A percentile compares a stretch with the other conserved stretches of the same genome.
Conservation (phyloP, 2,113 vertebrate genomes). For the Promerops cafer region DNA sequence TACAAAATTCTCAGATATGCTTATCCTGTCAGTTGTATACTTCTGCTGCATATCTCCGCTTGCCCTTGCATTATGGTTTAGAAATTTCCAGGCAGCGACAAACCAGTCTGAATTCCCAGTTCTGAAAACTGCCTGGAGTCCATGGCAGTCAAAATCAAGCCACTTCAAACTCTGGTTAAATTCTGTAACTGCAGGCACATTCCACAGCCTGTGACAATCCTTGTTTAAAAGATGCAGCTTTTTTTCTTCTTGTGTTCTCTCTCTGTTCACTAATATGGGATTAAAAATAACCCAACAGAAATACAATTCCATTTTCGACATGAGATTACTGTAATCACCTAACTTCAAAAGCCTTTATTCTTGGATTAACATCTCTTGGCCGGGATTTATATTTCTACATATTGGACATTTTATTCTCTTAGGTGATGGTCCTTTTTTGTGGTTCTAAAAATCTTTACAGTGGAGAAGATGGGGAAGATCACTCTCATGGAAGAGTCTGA, state of each 20-base stretch:
- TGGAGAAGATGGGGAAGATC: background rate
- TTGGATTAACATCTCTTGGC: slow-evolving; percentile 18
- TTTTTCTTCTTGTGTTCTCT: background rate
- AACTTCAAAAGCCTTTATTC: slow-evolving; percentile 33
- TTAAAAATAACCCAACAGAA: background rate
- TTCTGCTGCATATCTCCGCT: background rate
- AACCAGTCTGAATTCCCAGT: background rate
- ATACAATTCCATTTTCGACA: slow-evolving; percentile 20
- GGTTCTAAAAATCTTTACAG: background rate
- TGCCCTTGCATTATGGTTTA: background rate
- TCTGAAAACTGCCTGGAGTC: background rate
- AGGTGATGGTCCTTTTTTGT: background rate
- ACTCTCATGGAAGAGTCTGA: background rate
- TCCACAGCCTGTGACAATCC: background rate
- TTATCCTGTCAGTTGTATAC: background rate
- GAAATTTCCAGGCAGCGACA: background rate
- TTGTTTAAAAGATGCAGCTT: background rate
- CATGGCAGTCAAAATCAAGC: background rate
- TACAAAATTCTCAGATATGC: background rate
- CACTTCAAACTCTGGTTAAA: background rate
- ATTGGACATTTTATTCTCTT: background rate
- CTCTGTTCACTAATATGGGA: background rate
- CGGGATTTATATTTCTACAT: background rate
- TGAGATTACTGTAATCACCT: slow-evolving; percentile 29
- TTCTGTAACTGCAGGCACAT: background rate